Evolutionary conservation across 2,888 invertebrate genomes (phyloP).

Genomic region (Aphodius granarius): DNA sequence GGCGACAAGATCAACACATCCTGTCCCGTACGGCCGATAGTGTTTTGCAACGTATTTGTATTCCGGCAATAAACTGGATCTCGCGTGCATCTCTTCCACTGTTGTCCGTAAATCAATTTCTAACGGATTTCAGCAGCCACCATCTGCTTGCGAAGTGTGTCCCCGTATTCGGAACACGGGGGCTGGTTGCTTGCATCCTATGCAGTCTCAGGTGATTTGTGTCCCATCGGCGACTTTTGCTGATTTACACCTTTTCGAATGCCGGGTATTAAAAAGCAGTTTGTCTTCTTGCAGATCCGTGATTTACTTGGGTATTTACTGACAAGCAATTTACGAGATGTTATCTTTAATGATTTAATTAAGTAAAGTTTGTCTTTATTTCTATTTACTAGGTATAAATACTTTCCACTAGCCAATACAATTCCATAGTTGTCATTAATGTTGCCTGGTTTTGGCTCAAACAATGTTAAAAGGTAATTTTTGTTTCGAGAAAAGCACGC

Average conservation of each 20-base stretch:
- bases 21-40: slow-evolving; percentile 29
- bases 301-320: too few relatives aligned
- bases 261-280: background rate
- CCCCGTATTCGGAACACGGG: background rate
- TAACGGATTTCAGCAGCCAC: slow-evolving; percentile 19
- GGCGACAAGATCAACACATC: slow-evolving; percentile 40
- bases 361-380: too few relatives aligned
- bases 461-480: too few relatives aligned
- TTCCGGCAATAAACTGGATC: slow-evolving; percentile 40
- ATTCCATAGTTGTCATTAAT: too few relatives aligned
- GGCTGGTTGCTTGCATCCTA: background rate
- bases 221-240: background rate
- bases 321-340: too few relatives aligned
- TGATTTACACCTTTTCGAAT: background rate
- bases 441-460: too few relatives aligned
- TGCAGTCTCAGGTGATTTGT: background rate
- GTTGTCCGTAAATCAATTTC: slow-evolving; percentile 45
- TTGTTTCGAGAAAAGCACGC: too few relatives aligned
- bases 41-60: slow-evolving; percentile 38
- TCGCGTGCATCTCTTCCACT: slow-evolving; percentile 33
- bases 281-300: background rate
- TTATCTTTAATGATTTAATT: too few relatives aligned
- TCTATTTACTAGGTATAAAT: too few relatives aligned
- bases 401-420: too few relatives aligned
- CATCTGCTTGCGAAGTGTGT: slow-evolving; percentile 3